Evolutionary conservation across 2,113 vertebrate species (phyloP).

Genomic region (Anser cygnoides): DNA sequence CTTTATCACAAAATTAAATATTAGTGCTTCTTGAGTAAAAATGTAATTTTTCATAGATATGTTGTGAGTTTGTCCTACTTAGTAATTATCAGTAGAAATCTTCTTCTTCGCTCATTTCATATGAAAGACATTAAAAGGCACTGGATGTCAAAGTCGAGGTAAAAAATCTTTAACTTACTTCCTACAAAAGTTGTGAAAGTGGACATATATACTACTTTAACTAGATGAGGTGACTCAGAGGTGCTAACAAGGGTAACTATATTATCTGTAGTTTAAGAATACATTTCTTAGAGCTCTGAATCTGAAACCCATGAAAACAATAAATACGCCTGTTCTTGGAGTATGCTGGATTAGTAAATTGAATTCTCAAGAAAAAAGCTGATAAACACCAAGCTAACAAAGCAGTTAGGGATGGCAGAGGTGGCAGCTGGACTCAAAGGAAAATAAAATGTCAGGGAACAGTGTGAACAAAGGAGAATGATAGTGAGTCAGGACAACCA

Average conservation of each 20-base stretch:
- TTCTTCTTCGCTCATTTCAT: background rate
- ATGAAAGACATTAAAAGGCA: background rate
- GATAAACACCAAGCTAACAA: background rate
- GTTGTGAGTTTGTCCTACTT: background rate
- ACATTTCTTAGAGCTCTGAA: background rate
- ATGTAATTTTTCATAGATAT: background rate
- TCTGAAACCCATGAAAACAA: background rate
- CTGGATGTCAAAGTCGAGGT: background rate
- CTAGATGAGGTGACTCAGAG: background rate
- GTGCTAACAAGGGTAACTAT: background rate
- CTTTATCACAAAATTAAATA: background rate
- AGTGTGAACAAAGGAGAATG: background rate
- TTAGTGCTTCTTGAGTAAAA: background rate
- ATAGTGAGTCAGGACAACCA: background rate
- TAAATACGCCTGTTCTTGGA: background rate
- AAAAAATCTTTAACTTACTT: background rate
- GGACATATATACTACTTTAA: background rate
- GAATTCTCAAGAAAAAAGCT: background rate
- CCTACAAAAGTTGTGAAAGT: background rate
- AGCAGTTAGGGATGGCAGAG: background rate
- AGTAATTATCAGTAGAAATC: background rate
- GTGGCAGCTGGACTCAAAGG: background rate
- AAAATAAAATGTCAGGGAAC: background rate
- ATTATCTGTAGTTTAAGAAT: background rate
- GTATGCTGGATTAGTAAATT: background rate